Evolutionary conservation across 2,797 vertebrate species (phyloP).

Genomic region (Octomys mimax): DNA sequence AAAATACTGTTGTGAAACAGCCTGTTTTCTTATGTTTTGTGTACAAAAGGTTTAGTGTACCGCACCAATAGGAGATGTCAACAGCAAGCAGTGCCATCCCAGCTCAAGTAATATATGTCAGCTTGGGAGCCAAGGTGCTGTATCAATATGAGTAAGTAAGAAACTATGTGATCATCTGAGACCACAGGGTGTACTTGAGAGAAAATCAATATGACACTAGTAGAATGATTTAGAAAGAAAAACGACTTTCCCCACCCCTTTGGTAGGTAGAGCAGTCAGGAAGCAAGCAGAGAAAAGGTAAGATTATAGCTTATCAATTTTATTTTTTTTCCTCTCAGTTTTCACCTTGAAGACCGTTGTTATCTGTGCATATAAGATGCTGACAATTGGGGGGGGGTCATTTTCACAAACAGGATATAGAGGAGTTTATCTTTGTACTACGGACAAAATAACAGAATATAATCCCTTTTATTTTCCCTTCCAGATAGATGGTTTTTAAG

Average conservation of each 20-base stretch:
- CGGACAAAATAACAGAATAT: neutral
- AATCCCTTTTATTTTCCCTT: slow-evolving; percentile 1
- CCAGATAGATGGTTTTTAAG: slow-evolving; percentile 14
- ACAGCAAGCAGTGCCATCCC: neutral
- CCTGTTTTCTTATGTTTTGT: neutral
- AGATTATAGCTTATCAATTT: neutral
- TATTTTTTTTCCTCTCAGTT: slow-evolving; percentile 39
- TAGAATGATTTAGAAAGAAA: slow-evolving; percentile 65
- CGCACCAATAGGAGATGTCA: slow-evolving; percentile 61
- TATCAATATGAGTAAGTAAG: slow-evolving; percentile 54
- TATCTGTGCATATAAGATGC: neutral
- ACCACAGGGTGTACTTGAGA: slow-evolving; percentile 67
- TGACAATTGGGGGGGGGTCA: neutral
- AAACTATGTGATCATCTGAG: slow-evolving; percentile 60
- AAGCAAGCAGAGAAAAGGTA: slow-evolving; percentile 59
- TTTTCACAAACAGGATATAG: slow-evolving; percentile 24
- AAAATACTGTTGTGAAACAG: neutral
- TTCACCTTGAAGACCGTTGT: slow-evolving; percentile 52
- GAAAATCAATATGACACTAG: slow-evolving; percentile 73
- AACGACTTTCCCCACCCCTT: neutral
- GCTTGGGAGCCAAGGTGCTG: slow-evolving; percentile 63
- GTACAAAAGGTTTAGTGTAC: neutral
- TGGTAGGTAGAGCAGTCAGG: slow-evolving; percentile 44
- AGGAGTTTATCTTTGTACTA: slow-evolving; percentile 35
- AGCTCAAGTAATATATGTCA: slow-evolving; percentile 42